phyloP scores from a whole-genome alignment of 2,797 vertebrate species.

The Merluccius polli region DNA sequence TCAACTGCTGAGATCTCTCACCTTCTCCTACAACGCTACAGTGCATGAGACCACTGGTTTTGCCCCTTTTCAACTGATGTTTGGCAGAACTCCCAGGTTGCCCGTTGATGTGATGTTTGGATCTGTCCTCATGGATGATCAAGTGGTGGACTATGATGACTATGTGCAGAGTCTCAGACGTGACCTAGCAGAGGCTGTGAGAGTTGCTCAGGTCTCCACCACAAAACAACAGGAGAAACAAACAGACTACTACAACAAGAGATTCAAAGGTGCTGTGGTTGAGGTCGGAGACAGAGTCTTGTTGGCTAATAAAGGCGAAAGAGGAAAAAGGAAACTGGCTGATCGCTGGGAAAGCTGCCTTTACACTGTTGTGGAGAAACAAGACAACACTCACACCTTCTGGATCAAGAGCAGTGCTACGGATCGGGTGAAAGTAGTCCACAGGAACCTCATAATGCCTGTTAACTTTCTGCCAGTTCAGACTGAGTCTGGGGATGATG shows the following conservation, averaged over 20 bases:
- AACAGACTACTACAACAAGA: neutral
- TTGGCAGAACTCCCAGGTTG: neutral
- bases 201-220: conserved; percentile 7
- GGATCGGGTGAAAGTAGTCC: no score
- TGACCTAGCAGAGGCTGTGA: conserved; percentile 12
- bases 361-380: no score
- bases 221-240: conserved; percentile 4
- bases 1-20: conserved; percentile 3
- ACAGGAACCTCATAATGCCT: conserved; percentile 16
- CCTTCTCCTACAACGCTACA: conserved; percentile 14
- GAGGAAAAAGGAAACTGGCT: conserved; percentile 13
- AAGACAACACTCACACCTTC: conserved; percentile 8
- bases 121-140: neutral
- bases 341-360: conserved; percentile 6
- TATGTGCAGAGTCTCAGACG: neutral
- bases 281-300: conserved; percentile 14
- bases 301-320: conserved; percentile 16
- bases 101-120: conserved; percentile 16
- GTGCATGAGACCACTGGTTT: conserved; percentile 5
- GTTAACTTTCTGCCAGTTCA: conserved; percentile 23
- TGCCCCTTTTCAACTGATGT: conserved; percentile 2
- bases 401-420: conserved; percentile 4
- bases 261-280: neutral
- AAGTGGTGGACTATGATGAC: conserved; percentile 7
- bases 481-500: no score